Percentiles rank a stretch among this genome's conserved stretches.
These are phyloP conservation scores for Picathartes gymnocephalus DNA, from an alignment of 2,113 vertebrate species.

Conservation along the genomic window DNA sequence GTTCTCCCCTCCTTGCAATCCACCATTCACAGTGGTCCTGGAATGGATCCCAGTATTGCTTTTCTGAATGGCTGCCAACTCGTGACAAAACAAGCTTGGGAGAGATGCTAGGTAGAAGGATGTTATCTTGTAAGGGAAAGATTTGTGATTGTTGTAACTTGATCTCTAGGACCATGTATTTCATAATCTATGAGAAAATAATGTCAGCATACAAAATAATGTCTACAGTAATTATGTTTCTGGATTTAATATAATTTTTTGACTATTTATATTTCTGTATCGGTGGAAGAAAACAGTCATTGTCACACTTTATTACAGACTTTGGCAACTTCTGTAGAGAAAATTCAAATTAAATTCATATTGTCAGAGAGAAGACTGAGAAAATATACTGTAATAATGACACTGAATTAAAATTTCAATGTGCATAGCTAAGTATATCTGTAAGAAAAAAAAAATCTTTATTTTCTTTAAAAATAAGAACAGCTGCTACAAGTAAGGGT, in stretches of 20 bases:
- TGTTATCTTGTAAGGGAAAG: background rate
- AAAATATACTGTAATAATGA: background rate
- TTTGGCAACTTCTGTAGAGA: background rate
- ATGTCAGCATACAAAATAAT: background rate
- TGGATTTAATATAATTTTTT: background rate
- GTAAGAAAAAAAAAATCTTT: background rate
- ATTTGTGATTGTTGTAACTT: background rate
- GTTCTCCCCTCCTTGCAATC: no score
- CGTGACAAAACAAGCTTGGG: background rate
- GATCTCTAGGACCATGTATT: background rate
- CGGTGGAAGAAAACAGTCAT: background rate
- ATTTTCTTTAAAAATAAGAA: constrained; percentile 25
- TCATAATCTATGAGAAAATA: background rate
- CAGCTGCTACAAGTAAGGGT: background rate
- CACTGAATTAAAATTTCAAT: constrained; percentile 8
- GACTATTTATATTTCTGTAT: background rate
- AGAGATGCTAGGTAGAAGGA: background rate
- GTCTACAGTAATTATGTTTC: background rate
- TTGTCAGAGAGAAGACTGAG: background rate
- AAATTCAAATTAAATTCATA: background rate
- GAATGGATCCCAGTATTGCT: background rate
- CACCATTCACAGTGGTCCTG: background rate
- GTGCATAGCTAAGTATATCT: background rate
- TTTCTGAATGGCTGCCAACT: background rate
- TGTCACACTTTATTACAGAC: background rate